These are phyloP conservation scores for Zosterops lateralis DNA, from an alignment of 2,113 vertebrate genomes.

Conservation along the genomic window DNA sequence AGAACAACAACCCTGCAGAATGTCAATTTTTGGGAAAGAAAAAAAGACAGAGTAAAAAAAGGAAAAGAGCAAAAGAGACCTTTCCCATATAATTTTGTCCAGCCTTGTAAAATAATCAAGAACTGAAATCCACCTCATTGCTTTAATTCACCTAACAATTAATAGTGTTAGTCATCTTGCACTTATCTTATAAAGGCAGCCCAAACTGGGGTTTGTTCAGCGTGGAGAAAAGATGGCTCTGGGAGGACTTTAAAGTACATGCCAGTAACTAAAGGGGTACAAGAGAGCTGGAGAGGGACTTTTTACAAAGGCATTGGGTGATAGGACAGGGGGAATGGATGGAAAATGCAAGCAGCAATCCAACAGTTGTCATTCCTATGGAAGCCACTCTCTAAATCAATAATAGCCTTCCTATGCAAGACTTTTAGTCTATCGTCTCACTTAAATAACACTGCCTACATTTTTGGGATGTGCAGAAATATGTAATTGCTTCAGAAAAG, in stretches of 20 bases:
- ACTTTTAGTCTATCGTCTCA: not conserved
- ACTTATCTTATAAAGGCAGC: not conserved
- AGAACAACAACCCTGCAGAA: not conserved
- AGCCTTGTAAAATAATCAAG: not conserved
- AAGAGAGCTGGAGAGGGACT: not conserved
- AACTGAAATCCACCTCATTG: not conserved
- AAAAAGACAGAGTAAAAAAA: not conserved
- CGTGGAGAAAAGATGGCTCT: not conserved
- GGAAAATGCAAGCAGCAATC: not conserved
- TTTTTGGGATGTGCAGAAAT: not conserved
- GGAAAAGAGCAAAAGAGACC: not conserved
- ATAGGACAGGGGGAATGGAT: not conserved
- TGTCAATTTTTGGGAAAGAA: not conserved
- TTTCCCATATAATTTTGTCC: not conserved
- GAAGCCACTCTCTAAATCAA: not conserved
- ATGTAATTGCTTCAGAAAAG: not conserved
- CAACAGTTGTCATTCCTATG: not conserved
- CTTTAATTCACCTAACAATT: not conserved
- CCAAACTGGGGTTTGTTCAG: rapidly evolving
- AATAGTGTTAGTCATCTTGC: not conserved
- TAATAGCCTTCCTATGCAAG: not conserved
- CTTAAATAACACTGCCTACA: not conserved
- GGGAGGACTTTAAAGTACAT: not conserved
- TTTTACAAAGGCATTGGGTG: not conserved
- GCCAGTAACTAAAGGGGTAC: not conserved